These are phyloP conservation scores for Polyodon spathula DNA, from an alignment of 2,113 vertebrate species.

Conservation along the genomic window DNA sequence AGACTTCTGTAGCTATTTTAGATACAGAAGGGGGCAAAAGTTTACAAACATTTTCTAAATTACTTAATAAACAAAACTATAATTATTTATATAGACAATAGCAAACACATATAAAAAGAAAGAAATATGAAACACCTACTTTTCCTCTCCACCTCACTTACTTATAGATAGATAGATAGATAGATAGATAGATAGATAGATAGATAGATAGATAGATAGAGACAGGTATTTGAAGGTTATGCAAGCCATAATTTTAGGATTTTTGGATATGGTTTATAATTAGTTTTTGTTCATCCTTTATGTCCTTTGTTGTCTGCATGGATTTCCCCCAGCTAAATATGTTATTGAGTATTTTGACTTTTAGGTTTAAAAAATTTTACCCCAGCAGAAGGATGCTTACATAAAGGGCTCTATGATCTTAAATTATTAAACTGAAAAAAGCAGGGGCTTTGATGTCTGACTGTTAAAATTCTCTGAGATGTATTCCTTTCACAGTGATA, in stretches of 20 bases:
- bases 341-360: constrained; percentile 14
- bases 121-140: too few species aligned
- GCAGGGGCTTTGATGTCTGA: too few species aligned
- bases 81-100: too few species aligned
- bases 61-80: too few species aligned
- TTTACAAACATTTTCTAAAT: too few species aligned
- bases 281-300: not conserved
- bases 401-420: constrained; percentile 59
- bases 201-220: not conserved
- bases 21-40: too few species aligned
- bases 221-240: too few species aligned
- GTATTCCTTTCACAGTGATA: constrained; percentile 85
- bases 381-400: constrained; percentile 21
- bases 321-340: constrained; percentile 13
- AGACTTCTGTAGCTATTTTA: too few species aligned
- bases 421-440: constrained; percentile 76
- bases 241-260: too few species aligned
- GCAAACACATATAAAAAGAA: too few species aligned
- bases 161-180: not conserved
- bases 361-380: constrained; percentile 14
- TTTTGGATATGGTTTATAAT: too few species aligned
- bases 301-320: constrained; percentile 2
- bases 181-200: not conserved
- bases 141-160: too few species aligned
- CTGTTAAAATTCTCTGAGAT: constrained; percentile 81